Evolutionary conservation across 2,888 invertebrate species (phyloP).

Genomic region (Nemoura dubitans): DNA sequence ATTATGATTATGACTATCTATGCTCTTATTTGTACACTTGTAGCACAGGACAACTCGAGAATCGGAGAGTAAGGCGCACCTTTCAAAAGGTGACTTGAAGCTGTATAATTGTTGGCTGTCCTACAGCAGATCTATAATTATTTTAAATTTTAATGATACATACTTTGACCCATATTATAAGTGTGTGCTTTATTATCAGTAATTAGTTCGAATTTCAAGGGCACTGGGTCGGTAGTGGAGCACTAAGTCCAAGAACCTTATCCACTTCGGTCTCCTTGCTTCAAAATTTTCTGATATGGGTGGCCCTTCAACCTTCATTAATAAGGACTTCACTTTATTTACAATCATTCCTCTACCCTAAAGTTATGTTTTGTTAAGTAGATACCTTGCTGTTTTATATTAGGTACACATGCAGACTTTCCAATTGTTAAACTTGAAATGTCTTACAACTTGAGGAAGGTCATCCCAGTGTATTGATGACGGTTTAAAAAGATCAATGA

Average conservation of each 20-base stretch:
- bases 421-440: not conserved
- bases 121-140: not conserved
- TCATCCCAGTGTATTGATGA: slow-evolving; percentile 16
- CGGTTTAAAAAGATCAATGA: slow-evolving; percentile 31
- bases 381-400: too few species aligned
- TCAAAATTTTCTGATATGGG: not conserved
- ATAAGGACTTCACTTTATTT: too few species aligned
- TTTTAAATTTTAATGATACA: not conserved
- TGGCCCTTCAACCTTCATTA: too few species aligned
- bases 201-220: slow-evolving; percentile 18
- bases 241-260: slow-evolving; percentile 14
- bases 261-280: not conserved
- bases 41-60: too few species aligned
- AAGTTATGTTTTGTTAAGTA: too few species aligned
- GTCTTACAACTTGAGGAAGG: slow-evolving; percentile 30
- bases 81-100: too few species aligned
- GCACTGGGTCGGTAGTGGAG: slow-evolving; percentile 8
- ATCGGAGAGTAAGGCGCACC: too few species aligned
- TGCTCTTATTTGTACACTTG: too few species aligned
- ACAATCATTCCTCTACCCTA: too few species aligned
- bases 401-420: slow-evolving; percentile 12
- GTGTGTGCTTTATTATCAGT: not conserved
- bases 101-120: not conserved
- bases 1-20: too few species aligned
- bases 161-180: slow-evolving; percentile 5